phyloP scores from a whole-genome alignment of 2,113 vertebrate species.

The Cisticola juncidis region DNA sequence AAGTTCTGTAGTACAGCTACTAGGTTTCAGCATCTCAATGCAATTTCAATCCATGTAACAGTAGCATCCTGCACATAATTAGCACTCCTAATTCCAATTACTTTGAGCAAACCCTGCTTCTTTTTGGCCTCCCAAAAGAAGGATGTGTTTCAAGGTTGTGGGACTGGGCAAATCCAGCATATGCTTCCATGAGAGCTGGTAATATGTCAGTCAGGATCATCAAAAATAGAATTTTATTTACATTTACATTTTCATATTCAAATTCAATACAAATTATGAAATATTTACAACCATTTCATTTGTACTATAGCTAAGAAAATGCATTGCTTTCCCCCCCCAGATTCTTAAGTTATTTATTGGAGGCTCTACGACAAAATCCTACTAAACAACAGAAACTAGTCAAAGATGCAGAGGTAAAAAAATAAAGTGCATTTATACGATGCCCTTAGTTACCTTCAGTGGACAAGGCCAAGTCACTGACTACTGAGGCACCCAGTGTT shows the following conservation, averaged over 20 bases:
- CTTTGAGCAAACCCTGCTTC: neutral
- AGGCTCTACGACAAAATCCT: conserved; percentile 53
- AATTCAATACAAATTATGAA: conserved; percentile 77
- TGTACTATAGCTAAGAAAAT: conserved; percentile 57
- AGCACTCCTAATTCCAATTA: neutral
- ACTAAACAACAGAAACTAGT: conserved; percentile 62
- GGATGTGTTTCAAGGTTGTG: neutral
- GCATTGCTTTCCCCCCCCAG: conserved; percentile 53
- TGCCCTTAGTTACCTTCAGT: conserved; percentile 63
- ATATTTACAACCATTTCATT: conserved; percentile 77
- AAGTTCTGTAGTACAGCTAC: neutral
- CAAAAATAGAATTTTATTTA: conserved; percentile 81
- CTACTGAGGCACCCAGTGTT: conserved; percentile 62
- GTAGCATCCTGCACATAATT: neutral
- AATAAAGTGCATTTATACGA: conserved; percentile 80
- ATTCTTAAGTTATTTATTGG: conserved; percentile 52
- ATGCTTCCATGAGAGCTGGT: neutral
- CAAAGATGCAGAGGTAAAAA: conserved; percentile 65
- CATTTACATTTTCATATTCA: conserved; percentile 80
- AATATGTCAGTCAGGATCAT: conserved; percentile 41
- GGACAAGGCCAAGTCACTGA: conserved; percentile 61
- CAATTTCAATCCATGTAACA: neutral
- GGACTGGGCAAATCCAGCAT: neutral
- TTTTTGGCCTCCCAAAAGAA: neutral
- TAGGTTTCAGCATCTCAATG: neutral